These are phyloP conservation scores for Dendrocincla fuliginosa DNA, from an alignment of 2,797 vertebrate genomes.

Conservation along the genomic window DNA sequence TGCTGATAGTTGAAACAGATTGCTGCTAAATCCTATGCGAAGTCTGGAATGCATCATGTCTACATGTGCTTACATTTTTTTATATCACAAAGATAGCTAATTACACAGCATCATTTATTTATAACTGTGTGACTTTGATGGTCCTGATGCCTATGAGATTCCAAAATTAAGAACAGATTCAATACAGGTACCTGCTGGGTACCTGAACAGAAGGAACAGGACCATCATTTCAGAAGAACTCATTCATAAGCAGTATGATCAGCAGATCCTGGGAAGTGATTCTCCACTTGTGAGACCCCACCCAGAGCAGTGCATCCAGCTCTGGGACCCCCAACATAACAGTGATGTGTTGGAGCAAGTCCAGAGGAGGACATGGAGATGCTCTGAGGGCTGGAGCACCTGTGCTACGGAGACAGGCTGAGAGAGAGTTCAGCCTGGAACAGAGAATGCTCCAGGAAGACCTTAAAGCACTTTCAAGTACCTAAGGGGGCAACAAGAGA, in stretches of 20 bases:
- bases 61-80: slow-evolving; percentile 25
- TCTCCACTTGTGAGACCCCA: not conserved
- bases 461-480: not conserved
- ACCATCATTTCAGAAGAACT: not conserved
- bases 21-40: slow-evolving; percentile 31
- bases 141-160: not conserved
- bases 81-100: not conserved
- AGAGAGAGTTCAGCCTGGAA: not conserved
- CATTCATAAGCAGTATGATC: not conserved
- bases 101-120: slow-evolving; percentile 11
- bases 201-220: not conserved
- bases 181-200: not conserved
- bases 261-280: not conserved
- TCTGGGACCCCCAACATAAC: not conserved
- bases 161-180: not conserved
- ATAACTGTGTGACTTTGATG: not conserved
- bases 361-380: not conserved
- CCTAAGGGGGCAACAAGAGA: not conserved
- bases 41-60: slow-evolving; percentile 31
- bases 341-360: not conserved
- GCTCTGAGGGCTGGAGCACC: not conserved
- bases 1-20: slow-evolving; percentile 24
- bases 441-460: not conserved
- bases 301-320: not conserved
- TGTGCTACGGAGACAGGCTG: not conserved